Base-by-base conservation (phyloP, 2,888 invertebrate species). In the Drosophila phalerata region DNA sequence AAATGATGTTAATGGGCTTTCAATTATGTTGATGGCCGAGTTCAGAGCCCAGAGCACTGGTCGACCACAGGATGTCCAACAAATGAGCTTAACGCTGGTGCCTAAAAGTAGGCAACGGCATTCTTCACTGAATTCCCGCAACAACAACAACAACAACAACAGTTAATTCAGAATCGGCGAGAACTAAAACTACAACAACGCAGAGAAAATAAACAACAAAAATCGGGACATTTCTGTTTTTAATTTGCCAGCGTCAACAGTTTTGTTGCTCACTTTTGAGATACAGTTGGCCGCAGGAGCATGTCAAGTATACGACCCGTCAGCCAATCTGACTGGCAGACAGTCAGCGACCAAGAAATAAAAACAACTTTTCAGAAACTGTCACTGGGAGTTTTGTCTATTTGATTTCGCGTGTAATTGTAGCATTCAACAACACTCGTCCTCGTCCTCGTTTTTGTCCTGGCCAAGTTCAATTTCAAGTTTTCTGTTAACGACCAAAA, bases 381-480 rank as follows among this genome's bases (percentile, higher is more conserved):
- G 86, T 88, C 83, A 88, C 84, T 67, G 63, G 81, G 84, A 83
- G 69, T 75, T 72, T 82, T 73, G 83, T 73, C 76, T 79, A 82
- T 88, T 88, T 83, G 83, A 88, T 85, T 85, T 83, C 61, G 58
- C 67, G 64, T 82, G 88, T 88, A 83, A 83, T 83, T 83, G 82
- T 86, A 69, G 52, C 63, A 63, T 53, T 62, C 58, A 75, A 37
- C 60, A 11, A 43, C 43, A 32, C 11, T 43, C 8, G 22, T 42
- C 32, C 30, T 32, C 43, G 15, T 55, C 6, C 5, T 17, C 25
- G 42, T 30, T 42, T 42, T 69, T 48, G n/a, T 40, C 8, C 55
- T 25, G 45, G 5, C 37, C 73, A 77, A 66, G 77, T 88, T 85
- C 86, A 79, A 79, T 85, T 88, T 69, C 79, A 71, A 79, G 76